Conservation (phyloP, 2,888 invertebrate species). For the Brenthis hecate region DNA sequence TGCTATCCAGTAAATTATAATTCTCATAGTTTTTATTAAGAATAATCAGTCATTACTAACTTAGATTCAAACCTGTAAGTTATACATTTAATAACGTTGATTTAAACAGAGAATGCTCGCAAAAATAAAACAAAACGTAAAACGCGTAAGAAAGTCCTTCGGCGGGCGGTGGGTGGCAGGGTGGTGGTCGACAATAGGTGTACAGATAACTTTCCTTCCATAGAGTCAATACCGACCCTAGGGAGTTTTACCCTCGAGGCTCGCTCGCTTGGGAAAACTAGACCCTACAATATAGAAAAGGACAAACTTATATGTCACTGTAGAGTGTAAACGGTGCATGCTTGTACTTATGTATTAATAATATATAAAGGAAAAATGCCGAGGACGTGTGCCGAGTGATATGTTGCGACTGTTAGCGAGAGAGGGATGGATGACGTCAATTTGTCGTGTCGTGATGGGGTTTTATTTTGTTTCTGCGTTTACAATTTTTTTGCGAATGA, state of each 20-base stretch:
- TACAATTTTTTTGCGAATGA: conserved; percentile 54
- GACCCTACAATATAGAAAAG: conserved; percentile 82
- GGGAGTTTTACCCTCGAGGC: conserved; percentile 82
- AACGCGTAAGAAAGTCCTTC: conserved; percentile 79
- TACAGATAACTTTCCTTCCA: conserved; percentile 82
- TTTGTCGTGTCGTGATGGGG: conserved; percentile 82
- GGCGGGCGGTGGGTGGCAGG: conserved; percentile 56
- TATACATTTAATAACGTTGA: conserved; percentile 33
- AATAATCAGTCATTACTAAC: not conserved
- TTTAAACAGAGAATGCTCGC: conserved; percentile 38
- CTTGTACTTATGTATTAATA: conserved; percentile 81
- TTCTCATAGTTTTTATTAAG: too few species aligned
- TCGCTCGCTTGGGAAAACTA: conserved; percentile 82
- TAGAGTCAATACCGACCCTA: conserved; percentile 82
- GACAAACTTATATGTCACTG: conserved; percentile 60
- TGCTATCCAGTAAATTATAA: too few species aligned
- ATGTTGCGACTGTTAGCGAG: conserved; percentile 80
- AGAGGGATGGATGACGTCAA: conserved; percentile 81
- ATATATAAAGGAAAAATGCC: conserved; percentile 82
- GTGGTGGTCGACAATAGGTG: conserved; percentile 79
- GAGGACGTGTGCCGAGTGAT: conserved; percentile 80
- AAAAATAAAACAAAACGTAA: conserved; percentile 75
- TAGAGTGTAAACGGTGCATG: conserved; percentile 64
- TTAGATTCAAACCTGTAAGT: not conserved
- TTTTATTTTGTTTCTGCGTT: conserved; percentile 79